Evolutionary conservation across 1,140 invertebrate species (phyloP).

Genomic region (Rhopalosiphum padi): DNA sequence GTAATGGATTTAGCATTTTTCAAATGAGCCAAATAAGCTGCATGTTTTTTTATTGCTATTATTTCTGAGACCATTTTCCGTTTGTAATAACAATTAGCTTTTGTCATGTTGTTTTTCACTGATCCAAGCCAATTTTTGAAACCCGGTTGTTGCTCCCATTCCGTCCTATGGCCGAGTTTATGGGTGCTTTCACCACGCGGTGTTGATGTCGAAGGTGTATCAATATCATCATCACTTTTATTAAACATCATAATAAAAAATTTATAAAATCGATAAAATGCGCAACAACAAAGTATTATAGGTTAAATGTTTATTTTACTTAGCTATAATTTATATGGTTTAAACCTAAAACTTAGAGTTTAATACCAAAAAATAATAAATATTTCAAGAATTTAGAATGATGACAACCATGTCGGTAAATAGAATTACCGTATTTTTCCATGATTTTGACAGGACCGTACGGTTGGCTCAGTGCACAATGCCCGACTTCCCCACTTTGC

Average conservation of each 20-base stretch:
- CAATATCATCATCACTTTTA: not conserved
- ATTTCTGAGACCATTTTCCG: not conserved
- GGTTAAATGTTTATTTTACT: too few species aligned
- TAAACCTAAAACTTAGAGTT: too few species aligned
- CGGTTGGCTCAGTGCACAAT: not conserved
- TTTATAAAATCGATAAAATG: too few species aligned
- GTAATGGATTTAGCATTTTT: not conserved
- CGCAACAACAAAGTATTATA: too few species aligned
- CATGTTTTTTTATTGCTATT: constrained; percentile 24
- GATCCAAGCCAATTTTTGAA: constrained; percentile 29
- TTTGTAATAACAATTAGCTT: constrained; percentile 15
- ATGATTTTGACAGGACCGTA: not conserved
- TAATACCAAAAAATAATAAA: too few species aligned
- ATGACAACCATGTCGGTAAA: too few species aligned
- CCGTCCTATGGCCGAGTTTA: not conserved
- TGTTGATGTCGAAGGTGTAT: not conserved
- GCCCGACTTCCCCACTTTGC: too few species aligned
- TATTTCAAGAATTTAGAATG: too few species aligned
- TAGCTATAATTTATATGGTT: too few species aligned
- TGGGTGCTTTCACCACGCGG: not conserved
- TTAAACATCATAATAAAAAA: not conserved
- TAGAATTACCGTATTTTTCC: constrained; percentile 12
- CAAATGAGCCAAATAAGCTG: not conserved
- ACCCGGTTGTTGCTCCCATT: not conserved
- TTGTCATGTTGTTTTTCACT: not conserved